Percentiles rank a stretch among this genome's conserved stretches.
These are phyloP conservation scores for Eulemur rufifrons DNA, from an alignment of 2,113 vertebrate species.

Conservation along the genomic window DNA sequence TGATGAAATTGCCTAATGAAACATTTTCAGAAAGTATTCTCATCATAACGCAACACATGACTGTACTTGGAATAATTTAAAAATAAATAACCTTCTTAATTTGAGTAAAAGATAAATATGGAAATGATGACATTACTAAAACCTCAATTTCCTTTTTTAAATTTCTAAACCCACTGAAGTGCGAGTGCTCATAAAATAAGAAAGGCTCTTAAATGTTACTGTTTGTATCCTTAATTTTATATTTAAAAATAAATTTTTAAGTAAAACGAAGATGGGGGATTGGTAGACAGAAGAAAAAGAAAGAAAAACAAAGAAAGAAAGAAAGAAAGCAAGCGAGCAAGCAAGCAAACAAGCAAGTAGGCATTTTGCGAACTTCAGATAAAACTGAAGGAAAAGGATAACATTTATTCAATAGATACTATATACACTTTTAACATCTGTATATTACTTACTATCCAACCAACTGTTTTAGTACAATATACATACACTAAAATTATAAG, in stretches of 20 bases:
- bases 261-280: not conserved
- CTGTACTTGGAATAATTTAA: not conserved
- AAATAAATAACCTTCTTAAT: not conserved
- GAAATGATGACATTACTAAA: not conserved
- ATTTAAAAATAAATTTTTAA: not conserved
- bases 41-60: not conserved
- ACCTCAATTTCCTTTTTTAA: not conserved
- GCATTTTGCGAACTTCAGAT: not conserved
- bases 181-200: not conserved
- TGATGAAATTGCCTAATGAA: not conserved
- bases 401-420: not conserved
- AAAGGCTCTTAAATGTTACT: not conserved
- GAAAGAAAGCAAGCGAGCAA: accelerated
- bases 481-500: not conserved
- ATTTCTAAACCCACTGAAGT: not conserved
- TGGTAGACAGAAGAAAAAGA: not conserved
- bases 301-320: too few species aligned
- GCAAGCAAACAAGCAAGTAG: too few species aligned
- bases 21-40: not conserved
- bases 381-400: not conserved
- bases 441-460: not conserved
- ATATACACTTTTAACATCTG: not conserved
- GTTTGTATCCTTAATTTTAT: not conserved
- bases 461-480: not conserved
- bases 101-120: not conserved